Evolutionary conservation across 2,113 vertebrate genomes (phyloP).

Genomic region (Chiloscyllium plagiosum): DNA sequence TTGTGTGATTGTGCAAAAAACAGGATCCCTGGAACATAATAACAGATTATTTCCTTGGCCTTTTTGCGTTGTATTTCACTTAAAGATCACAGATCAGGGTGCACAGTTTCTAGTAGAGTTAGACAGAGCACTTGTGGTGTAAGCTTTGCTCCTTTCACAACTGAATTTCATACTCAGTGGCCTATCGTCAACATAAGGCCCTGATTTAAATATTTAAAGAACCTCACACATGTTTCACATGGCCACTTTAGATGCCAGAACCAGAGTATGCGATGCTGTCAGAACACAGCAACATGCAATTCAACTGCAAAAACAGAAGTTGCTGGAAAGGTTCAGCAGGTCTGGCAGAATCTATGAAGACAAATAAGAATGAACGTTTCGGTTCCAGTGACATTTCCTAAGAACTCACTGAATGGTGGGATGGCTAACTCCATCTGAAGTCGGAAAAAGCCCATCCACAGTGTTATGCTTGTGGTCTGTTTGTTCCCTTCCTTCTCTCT

Average conservation of each 20-base stretch:
- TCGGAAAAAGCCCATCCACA: no score
- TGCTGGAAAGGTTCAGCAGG: no score
- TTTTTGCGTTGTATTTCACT: not conserved
- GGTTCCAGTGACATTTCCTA: no score
- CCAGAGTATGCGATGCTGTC: not conserved
- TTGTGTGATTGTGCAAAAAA: not conserved
- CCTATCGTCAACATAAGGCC: not conserved
- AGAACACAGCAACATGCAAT: not conserved
- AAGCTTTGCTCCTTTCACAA: not conserved
- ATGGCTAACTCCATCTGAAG: no score
- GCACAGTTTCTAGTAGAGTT: not conserved
- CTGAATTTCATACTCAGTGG: not conserved
- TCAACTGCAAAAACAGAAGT: no score
- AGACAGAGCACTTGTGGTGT: not conserved
- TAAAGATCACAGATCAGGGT: not conserved
- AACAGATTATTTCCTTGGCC: not conserved
- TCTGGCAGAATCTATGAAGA: no score
- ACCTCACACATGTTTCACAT: not conserved
- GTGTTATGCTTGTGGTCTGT: no score
- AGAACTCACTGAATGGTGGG: no score
- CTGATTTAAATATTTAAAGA: not conserved
- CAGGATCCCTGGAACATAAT: not conserved
- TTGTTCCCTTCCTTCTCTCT: no score
- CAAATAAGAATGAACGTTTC: no score
- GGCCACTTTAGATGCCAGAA: not conserved